A percentile compares a stretch with the other conserved stretches of the same genome.
Conservation (phyloP, 2,797 vertebrate species). For the Oreochromis grahami region DNA sequence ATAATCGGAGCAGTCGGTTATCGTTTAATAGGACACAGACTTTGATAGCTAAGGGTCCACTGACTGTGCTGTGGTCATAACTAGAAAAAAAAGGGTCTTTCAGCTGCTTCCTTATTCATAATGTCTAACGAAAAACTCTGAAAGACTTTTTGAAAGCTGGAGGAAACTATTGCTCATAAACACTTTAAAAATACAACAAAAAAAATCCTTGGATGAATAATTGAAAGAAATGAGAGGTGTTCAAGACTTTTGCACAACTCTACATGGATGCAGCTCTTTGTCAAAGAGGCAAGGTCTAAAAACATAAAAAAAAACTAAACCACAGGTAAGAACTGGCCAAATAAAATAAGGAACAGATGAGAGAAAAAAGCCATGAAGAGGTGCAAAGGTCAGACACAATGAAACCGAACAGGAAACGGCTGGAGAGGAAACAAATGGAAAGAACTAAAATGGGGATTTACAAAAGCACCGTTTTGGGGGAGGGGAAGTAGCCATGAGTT, state of each 20-base stretch:
- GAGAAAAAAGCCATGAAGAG: neutral
- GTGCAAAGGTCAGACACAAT: neutral
- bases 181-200: no score
- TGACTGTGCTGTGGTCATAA: neutral
- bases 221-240: neutral
- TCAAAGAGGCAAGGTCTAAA: rapidly evolving
- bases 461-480: neutral
- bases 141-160: no score
- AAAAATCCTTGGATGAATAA: rapidly evolving
- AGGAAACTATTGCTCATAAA: no score
- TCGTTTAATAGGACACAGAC: neutral
- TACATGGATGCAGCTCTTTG: neutral
- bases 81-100: no score
- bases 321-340: neutral
- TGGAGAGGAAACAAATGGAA: neutral
- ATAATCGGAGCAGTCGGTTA: rapidly evolving
- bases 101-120: no score
- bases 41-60: neutral
- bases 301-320: neutral
- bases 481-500: neutral
- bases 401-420: neutral
- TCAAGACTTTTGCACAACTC: neutral
- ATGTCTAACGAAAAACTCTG: no score
- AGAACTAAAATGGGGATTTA: neutral
- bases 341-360: neutral